A percentile compares a stretch with the other conserved stretches of the same genome.
Conservation (phyloP, 2,797 vertebrate species). For the Sarcoramphus papa region DNA sequence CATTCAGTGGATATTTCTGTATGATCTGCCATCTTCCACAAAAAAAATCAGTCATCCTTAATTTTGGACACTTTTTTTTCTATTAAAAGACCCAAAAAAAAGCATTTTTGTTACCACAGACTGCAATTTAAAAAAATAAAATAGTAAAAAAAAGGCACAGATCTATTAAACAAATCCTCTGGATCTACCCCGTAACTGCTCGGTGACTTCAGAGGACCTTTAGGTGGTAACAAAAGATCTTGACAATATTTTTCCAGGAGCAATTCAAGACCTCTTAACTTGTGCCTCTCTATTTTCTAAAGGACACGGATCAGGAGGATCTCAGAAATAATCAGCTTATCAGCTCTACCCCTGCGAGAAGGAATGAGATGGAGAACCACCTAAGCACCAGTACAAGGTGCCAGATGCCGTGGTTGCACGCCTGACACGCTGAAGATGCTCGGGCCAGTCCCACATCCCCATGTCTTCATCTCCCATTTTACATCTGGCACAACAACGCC, state of each 20-base stretch:
- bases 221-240: not conserved
- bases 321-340: not conserved
- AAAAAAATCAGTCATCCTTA: not conserved
- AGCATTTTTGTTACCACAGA: not conserved
- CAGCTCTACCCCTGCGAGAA: not conserved
- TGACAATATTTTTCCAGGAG: not conserved
- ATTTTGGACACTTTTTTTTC: not conserved
- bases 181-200: not conserved
- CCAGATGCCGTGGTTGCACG: not conserved
- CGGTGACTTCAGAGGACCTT: not conserved
- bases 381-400: not conserved
- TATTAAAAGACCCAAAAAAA: not conserved
- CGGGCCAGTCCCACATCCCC: rapidly evolving
- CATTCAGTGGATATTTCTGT: not conserved
- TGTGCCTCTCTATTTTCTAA: not conserved
- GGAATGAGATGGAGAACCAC: not conserved
- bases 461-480: not conserved
- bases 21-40: not conserved
- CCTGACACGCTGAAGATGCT: not conserved
- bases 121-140: not conserved
- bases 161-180: not conserved
- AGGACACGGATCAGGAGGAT: not conserved
- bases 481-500: not conserved
- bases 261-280: not conserved
- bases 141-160: not conserved